Evolutionary conservation across 2,113 vertebrate genomes (phyloP), one percentile per base, ranked within the genome.

Genomic region (Pterocles orientalis): DNA sequence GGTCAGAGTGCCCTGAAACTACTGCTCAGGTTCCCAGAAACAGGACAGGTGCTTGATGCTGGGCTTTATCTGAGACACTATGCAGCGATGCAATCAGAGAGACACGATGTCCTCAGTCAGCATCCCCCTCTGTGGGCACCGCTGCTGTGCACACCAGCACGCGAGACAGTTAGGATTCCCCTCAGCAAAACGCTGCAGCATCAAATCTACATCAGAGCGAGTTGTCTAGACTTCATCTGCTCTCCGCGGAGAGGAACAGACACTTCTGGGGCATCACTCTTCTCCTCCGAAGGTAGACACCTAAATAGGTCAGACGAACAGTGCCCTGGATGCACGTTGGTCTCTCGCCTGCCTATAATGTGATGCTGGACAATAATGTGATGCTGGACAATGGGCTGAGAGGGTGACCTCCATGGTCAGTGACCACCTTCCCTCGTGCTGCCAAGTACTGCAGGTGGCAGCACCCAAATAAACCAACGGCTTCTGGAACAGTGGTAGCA

Each of bases 211-310:
- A 95, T 96, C 95, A 97, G 89, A 97, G 91, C 0, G 0, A 76
- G 18, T 89, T 94, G 89, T 95, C 89, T 94, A 96, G 93, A 82
- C 89, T 96, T 96, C 93, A 95, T 69, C 84, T 82, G 84, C 93
- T 89, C 84, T 91, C 89, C 71, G 73, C 6, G 0, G 87, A 96
- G 95, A 92, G 95, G 91, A 97, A 92, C 77, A 96, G 96, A 97
- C 96, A 97, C 96, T 97, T 96, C 93, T 97, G 95, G 96, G 96
- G 81, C 96, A 97, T 60, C 86, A 82, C 61, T 95, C 77, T 81
- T 92, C 86, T 89, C 77, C 84, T 95, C 54, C 66, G 39, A 47
- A 92, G 93, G 93, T 95, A 96, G 95, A 89, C 81, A 91, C 81
- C 81, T 95, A 97, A 95, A 92, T 94, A 97, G 95, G 96, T 94